phyloP scores from a whole-genome alignment of 2,888 invertebrate species.

The Physocephala rufipes region DNA sequence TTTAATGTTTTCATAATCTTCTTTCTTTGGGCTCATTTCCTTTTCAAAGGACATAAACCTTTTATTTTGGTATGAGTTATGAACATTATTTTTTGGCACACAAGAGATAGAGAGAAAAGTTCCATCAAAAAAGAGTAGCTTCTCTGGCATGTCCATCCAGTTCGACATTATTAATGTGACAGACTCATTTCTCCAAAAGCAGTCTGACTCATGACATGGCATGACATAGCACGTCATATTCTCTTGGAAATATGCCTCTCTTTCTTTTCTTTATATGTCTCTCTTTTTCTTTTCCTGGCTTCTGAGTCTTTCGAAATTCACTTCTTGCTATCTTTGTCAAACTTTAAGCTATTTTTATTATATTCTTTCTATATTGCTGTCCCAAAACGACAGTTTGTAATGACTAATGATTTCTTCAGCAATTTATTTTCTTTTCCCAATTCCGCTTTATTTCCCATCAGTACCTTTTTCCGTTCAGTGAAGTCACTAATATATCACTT shows the following conservation, averaged over 20 bases:
- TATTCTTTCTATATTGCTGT: not conserved
- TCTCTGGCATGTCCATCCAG: no score
- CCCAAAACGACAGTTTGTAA: slow-evolving; percentile 1
- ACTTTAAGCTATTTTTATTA: not conserved
- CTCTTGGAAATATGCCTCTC: not conserved
- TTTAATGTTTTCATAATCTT: no score
- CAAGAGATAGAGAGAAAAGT: not conserved
- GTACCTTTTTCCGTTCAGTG: slow-evolving; percentile 1
- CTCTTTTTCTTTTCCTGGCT: not conserved
- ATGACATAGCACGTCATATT: no score
- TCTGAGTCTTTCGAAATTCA: not conserved
- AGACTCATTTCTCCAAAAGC: not conserved
- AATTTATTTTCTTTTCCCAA: not conserved
- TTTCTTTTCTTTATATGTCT: not conserved
- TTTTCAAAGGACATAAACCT: no score
- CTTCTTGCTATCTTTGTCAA: not conserved
- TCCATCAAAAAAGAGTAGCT: no score
- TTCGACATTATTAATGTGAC: no score
- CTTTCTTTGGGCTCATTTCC: no score
- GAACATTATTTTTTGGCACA: no score
- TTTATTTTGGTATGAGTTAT: no score
- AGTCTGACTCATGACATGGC: not conserved
- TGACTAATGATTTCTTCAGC: slow-evolving; percentile 14
- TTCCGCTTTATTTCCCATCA: not conserved
- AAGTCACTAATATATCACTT: no score